Evolutionary conservation across 64 coral and sea anemone species (phyloP).

Genomic region (Stichodactyla helianthus): DNA sequence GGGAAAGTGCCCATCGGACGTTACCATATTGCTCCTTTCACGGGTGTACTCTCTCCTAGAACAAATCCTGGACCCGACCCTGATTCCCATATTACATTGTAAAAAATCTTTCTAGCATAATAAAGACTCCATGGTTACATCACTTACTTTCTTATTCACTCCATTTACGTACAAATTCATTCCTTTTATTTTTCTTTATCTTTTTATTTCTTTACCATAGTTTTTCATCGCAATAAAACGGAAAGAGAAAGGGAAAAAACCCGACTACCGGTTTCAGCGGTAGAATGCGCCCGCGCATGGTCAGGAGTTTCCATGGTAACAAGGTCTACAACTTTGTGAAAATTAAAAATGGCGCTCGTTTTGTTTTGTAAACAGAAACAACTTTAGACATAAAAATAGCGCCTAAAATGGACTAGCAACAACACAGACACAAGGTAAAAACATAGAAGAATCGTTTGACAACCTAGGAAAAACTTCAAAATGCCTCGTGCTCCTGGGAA

Average conservation of each 20-base stretch:
- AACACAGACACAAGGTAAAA: neutral
- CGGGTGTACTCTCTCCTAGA: too few species aligned
- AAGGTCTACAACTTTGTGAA: conserved; percentile 3
- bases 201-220: too few species aligned
- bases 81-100: too few species aligned
- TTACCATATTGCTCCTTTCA: too few species aligned
- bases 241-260: neutral
- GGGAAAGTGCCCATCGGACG: too few species aligned
- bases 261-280: neutral
- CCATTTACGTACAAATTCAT: too few species aligned
- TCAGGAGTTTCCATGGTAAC: neutral
- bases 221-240: too few species aligned
- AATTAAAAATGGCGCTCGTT: conserved; percentile 21
- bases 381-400: neutral
- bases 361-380: conserved; percentile 8
- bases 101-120: too few species aligned
- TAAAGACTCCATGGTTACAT: too few species aligned
- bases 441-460: neutral
- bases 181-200: too few species aligned
- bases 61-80: too few species aligned
- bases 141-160: too few species aligned
- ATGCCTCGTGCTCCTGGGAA: conserved; percentile 67
- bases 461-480: neutral
- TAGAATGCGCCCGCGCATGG: neutral
- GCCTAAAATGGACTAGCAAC: neutral